Conservation (phyloP, 2,888 invertebrate genomes). For the Spodoptera littoralis region DNA sequence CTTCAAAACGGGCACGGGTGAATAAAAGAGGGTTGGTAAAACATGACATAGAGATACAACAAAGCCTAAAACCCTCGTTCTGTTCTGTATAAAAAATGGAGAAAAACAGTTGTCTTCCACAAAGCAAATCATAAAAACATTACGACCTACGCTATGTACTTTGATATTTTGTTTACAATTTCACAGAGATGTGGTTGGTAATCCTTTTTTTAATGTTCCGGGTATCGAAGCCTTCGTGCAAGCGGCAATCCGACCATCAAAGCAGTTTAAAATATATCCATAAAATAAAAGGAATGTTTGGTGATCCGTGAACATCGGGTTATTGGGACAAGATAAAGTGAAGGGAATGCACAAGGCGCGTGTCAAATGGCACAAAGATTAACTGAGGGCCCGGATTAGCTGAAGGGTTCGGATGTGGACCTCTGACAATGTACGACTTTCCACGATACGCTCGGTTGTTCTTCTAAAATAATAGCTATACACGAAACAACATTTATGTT, state of each 20-base stretch:
- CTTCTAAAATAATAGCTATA: constrained; percentile 25
- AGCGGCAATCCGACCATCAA: no score
- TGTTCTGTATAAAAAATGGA: constrained; percentile 40
- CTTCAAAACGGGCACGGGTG: constrained; percentile 27
- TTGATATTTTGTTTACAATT: constrained; percentile 28
- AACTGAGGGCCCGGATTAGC: constrained; percentile 42
- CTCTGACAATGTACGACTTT: constrained; percentile 14
- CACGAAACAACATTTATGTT: constrained; percentile 1
- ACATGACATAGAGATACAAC: constrained; percentile 24
- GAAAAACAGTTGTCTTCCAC: constrained; percentile 40
- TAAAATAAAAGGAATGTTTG: constrained; percentile 24
- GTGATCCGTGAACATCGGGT: constrained; percentile 16
- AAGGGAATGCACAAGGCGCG: constrained; percentile 21
- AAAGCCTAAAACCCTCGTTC: constrained; percentile 37
- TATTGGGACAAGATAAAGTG: constrained; percentile 27
- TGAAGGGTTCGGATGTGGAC: constrained; percentile 18
- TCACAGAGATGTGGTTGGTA: constrained; percentile 31
- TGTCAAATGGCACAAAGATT: constrained; percentile 41
- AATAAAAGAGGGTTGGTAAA: constrained; percentile 26
- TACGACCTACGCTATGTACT: constrained; percentile 39
- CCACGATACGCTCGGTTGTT: constrained; percentile 10
- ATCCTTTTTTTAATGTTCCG: constrained; percentile 42
- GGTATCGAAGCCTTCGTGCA: no score
- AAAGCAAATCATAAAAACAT: constrained; percentile 50
- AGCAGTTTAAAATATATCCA: no score